A percentile compares a stretch with the other conserved stretches of the same genome.
Conservation (phyloP, 2,113 vertebrate genomes). For the Mixornis gularis region DNA sequence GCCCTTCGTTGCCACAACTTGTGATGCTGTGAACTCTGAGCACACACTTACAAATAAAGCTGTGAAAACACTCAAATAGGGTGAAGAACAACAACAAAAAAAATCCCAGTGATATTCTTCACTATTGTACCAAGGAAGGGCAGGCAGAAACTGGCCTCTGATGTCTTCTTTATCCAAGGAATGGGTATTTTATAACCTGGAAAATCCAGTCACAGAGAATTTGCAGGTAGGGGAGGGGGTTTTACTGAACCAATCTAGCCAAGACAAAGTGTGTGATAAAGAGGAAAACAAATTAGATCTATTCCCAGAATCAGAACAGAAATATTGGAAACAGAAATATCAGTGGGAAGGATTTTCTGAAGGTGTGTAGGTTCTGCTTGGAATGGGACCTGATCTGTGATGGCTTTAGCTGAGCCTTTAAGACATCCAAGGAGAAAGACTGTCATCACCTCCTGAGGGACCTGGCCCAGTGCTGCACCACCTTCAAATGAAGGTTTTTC, state of each 20-base stretch:
- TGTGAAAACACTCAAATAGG: neutral
- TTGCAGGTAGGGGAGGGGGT: neutral
- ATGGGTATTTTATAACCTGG: neutral
- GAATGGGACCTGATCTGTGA: neutral
- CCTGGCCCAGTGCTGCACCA: neutral
- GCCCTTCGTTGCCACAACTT: neutral
- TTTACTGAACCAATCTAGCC: neutral
- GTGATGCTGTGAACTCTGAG: neutral
- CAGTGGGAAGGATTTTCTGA: neutral
- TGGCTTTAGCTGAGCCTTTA: neutral
- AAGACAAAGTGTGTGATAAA: neutral
- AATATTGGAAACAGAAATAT: neutral
- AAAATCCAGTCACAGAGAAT: neutral
- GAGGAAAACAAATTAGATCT: neutral
- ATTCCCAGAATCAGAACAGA: neutral
- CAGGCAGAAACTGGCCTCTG: neutral
- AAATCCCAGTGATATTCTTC: rapidly evolving
- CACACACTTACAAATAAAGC: neutral
- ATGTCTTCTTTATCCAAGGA: neutral
- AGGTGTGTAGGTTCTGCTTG: neutral
- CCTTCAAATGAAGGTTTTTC: neutral
- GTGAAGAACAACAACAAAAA: neutral
- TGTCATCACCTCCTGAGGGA: neutral
- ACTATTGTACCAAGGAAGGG: neutral
- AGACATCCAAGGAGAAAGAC: neutral